phyloP scores from a whole-genome alignment of 2,113 vertebrate genomes.

The Natator depressus region DNA sequence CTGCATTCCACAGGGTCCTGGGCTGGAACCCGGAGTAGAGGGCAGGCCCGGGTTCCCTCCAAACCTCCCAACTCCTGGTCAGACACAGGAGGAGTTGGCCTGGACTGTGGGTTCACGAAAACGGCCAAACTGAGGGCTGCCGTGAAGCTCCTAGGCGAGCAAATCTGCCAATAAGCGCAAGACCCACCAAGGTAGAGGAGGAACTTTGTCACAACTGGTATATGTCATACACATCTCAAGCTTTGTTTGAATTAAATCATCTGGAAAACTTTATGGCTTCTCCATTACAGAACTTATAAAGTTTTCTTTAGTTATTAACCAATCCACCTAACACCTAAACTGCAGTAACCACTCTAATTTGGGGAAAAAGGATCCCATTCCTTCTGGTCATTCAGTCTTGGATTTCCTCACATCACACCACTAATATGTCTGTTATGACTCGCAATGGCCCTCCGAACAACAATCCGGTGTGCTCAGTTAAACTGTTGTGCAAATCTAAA shows the following conservation, averaged over 20 bases:
- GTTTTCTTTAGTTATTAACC: neutral
- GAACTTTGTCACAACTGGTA: neutral
- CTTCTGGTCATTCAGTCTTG: neutral
- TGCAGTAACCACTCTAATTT: neutral
- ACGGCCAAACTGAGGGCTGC: too few species aligned
- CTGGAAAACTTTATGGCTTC: neutral
- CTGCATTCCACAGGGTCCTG: too few species aligned
- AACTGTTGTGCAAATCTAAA: neutral
- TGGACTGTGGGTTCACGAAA: too few species aligned
- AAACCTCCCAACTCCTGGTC: too few species aligned
- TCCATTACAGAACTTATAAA: neutral
- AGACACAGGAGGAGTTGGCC: too few species aligned
- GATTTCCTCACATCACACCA: neutral
- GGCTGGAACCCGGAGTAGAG: too few species aligned
- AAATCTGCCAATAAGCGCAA: too few species aligned
- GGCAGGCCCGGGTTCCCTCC: too few species aligned
- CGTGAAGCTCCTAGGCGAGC: too few species aligned
- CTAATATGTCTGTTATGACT: neutral
- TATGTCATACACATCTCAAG: neutral
- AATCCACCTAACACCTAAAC: neutral
- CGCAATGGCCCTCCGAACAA: neutral
- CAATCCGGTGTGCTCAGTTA: neutral
- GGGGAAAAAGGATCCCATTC: neutral
- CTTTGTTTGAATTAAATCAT: neutral
- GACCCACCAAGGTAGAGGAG: too few species aligned